phyloP scores from a whole-genome alignment of 2,888 invertebrate species.

The Dicyrtoma fusca region DNA sequence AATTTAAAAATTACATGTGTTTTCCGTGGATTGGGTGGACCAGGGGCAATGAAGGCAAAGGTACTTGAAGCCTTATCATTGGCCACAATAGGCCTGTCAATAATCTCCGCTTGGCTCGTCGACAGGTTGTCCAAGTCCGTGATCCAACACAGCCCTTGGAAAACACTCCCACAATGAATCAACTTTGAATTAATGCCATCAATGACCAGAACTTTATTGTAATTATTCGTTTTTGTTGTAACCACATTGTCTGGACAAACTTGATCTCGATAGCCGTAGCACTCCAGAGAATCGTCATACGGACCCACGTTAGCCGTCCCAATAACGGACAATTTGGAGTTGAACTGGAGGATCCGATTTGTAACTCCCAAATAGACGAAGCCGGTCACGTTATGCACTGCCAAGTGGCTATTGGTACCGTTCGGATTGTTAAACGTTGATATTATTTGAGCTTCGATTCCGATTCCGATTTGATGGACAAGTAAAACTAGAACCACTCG shows the following conservation, averaged over 20 bases:
- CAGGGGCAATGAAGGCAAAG: conserved; percentile 26
- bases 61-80: conserved; percentile 17
- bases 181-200: conserved; percentile 4
- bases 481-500: background rate
- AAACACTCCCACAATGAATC: conserved; percentile 26
- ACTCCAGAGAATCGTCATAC: conserved; percentile 7
- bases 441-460: background rate
- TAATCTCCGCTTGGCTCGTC: background rate
- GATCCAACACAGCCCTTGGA: conserved; percentile 26
- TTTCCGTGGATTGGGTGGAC: conserved; percentile 10
- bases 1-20: no score
- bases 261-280: conserved; percentile 9
- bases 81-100: conserved; percentile 23
- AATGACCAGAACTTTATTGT: conserved; percentile 13
- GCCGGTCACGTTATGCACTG: conserved; percentile 4
- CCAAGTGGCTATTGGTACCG: conserved; percentile 3
- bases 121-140: conserved; percentile 6
- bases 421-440: conserved; percentile 1
- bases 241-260: conserved; percentile 7
- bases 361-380: conserved; percentile 4
- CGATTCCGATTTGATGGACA: background rate
- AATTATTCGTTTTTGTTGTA: background rate
- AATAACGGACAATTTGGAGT: conserved; percentile 2
- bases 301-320: conserved; percentile 1
- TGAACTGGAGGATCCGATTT: conserved; percentile 22